phyloP scores from a whole-genome alignment of 2,113 vertebrate species.

The Chrysemys picta region DNA sequence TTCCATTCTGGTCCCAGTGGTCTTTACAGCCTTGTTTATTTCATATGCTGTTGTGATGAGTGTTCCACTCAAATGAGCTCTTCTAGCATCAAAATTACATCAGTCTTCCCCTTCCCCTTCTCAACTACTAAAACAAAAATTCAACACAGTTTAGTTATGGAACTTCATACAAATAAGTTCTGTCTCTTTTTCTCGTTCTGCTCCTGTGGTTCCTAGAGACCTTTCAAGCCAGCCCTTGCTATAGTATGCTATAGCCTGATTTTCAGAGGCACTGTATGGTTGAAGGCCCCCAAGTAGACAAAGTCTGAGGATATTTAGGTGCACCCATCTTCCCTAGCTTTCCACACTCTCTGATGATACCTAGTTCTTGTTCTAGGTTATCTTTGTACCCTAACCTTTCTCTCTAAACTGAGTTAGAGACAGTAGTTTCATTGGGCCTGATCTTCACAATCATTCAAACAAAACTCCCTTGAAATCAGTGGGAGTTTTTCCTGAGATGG shows the following conservation, averaged over 20 bases:
- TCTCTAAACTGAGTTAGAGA: not conserved
- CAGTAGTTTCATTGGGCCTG: accelerated
- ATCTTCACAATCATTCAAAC: not conserved
- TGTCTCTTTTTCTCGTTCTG: not conserved
- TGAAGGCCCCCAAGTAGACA: not conserved
- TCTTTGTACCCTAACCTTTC: not conserved
- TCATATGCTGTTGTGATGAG: slow-evolving; percentile 14
- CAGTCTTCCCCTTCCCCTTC: slow-evolving; percentile 13
- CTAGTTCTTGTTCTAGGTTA: not conserved
- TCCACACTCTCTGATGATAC: not conserved
- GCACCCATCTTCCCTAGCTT: slow-evolving; percentile 2
- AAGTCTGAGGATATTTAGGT: not conserved
- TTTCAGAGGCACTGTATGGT: slow-evolving; percentile 4
- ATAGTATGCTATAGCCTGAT: not conserved
- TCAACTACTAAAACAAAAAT: slow-evolving; percentile 24
- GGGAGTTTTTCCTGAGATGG: not conserved
- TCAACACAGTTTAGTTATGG: slow-evolving; percentile 9
- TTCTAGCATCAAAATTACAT: slow-evolving; percentile 33
- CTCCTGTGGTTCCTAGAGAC: slow-evolving; percentile 15
- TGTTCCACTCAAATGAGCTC: not conserved
- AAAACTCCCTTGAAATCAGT: slow-evolving; percentile 1
- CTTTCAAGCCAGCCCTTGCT: not conserved
- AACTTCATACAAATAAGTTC: slow-evolving; percentile 28
- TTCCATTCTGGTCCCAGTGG: slow-evolving; percentile 15
- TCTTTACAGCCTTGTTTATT: slow-evolving; percentile 39